phyloP scores from a whole-genome alignment of 2,113 vertebrate genomes.

The Hassar affinis region DNA sequence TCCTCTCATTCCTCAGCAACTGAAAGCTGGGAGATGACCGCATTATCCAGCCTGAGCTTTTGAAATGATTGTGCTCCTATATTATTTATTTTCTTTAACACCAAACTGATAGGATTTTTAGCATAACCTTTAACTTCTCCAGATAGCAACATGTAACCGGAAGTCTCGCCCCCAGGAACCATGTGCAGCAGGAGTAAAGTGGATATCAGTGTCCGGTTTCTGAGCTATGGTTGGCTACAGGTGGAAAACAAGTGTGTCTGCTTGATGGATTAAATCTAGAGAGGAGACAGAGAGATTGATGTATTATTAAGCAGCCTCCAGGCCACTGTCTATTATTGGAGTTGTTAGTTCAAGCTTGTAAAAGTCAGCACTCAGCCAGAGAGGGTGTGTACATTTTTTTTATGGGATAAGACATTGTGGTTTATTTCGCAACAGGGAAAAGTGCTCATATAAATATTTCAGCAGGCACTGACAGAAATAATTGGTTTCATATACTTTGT shows the following conservation, averaged over 20 bases:
- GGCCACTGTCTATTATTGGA: conserved; percentile 22
- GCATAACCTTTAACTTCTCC: too few relatives aligned
- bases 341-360: conserved; percentile 41
- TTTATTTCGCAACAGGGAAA: conserved; percentile 30
- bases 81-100: too few relatives aligned
- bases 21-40: too few relatives aligned
- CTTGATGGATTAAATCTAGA: conserved; percentile 27
- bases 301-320: conserved; percentile 45
- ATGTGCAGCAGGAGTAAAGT: too few relatives aligned
- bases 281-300: conserved; percentile 36
- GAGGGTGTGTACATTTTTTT: not conserved
- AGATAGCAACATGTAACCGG: too few relatives aligned
- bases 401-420: not conserved
- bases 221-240: conserved; percentile 9
- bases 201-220: not conserved
- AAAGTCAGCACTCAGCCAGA: conserved; percentile 14
- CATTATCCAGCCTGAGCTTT: too few relatives aligned
- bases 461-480: conserved; percentile 5
- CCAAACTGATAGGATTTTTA: too few relatives aligned
- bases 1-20: too few relatives aligned
- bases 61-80: too few relatives aligned
- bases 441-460: conserved; percentile 40
- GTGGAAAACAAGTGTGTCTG: conserved; percentile 9
- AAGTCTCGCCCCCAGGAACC: too few relatives aligned
- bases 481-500: conserved; percentile 43